These are phyloP conservation scores for Gorsachius magnificus DNA, from an alignment of 2,797 vertebrate genomes.

Conservation along the genomic window DNA sequence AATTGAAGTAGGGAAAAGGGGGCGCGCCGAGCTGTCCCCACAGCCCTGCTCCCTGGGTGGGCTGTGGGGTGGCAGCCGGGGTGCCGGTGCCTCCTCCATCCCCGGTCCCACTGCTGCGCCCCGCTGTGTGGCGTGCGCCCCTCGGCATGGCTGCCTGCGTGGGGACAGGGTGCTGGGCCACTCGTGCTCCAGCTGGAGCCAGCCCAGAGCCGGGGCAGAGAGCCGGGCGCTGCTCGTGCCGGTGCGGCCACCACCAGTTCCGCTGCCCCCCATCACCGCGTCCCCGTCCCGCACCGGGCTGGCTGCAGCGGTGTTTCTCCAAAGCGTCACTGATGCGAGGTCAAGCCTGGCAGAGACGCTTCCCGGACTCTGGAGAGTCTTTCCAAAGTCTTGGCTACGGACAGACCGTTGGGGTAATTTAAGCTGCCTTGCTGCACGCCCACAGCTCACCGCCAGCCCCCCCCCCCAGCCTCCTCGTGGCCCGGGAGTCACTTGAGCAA, in stretches of 20 bases:
- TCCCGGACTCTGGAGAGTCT: background rate
- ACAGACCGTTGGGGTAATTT: background rate
- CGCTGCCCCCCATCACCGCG: background rate
- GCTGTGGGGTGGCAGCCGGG: background rate
- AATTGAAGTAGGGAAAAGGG: fast-evolving
- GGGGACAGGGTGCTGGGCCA: background rate
- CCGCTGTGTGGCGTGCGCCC: background rate
- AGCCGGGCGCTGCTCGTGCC: background rate
- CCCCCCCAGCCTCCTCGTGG: background rate
- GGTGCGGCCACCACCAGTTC: fast-evolving
- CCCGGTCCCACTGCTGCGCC: fast-evolving
- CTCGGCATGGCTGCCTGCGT: background rate
- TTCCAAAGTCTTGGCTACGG: background rate
- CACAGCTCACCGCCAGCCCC: background rate
- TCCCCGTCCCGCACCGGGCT: fast-evolving
- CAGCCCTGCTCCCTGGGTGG: background rate
- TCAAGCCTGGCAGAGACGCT: background rate
- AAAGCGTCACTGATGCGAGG: background rate
- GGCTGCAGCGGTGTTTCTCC: background rate
- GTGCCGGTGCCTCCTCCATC: background rate
- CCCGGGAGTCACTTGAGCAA: background rate
- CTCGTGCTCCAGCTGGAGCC: background rate
- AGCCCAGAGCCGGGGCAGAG: background rate
- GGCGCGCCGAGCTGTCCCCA: fast-evolving
- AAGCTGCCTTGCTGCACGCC: background rate